phyloP scores from a whole-genome alignment of 2,888 invertebrate genomes.

The Ophion ellenae region DNA sequence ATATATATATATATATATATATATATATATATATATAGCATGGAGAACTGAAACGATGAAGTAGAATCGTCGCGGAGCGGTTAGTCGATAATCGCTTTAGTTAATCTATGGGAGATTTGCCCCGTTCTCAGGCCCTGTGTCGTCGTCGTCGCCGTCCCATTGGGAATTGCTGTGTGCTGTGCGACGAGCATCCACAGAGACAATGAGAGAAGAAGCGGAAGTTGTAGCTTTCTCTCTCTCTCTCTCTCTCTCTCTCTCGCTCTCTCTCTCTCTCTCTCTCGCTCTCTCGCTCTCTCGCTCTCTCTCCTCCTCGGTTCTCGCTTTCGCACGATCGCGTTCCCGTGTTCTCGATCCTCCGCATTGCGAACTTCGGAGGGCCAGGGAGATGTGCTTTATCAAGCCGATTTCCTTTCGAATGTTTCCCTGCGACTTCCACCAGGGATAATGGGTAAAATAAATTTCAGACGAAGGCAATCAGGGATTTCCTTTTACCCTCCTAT shows the following conservation, averaged over 20 bases:
- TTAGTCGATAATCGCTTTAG: conserved; percentile 69
- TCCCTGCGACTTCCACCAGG: conserved; percentile 62
- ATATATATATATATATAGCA: not conserved
- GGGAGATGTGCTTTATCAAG: conserved; percentile 65
- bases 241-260: conserved; percentile 37
- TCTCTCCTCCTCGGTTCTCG: conserved; percentile 31
- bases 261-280: conserved; percentile 10
- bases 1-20: too few relatives aligned
- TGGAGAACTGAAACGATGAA: conserved; percentile 59
- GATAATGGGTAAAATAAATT: conserved; percentile 68
- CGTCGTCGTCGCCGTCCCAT: conserved; percentile 46
- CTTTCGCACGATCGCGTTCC: conserved; percentile 29
- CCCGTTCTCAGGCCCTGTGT: conserved; percentile 58
- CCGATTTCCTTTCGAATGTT: conserved; percentile 66
- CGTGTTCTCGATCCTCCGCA: conserved; percentile 38
- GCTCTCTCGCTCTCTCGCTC: conserved; percentile 35
- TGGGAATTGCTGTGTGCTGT: conserved; percentile 56
- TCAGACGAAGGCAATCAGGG: conserved; percentile 61
- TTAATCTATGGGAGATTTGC: conserved; percentile 69
- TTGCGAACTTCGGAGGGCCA: conserved; percentile 62
- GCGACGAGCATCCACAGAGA: not conserved
- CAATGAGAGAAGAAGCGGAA: conserved; percentile 45
- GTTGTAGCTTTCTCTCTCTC: conserved; percentile 42
- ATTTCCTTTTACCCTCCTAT: conserved; percentile 50
- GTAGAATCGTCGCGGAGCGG: conserved; percentile 66